These are phyloP conservation scores for Falco berigora DNA, from an alignment of 2,797 vertebrate genomes.

Conservation along the genomic window DNA sequence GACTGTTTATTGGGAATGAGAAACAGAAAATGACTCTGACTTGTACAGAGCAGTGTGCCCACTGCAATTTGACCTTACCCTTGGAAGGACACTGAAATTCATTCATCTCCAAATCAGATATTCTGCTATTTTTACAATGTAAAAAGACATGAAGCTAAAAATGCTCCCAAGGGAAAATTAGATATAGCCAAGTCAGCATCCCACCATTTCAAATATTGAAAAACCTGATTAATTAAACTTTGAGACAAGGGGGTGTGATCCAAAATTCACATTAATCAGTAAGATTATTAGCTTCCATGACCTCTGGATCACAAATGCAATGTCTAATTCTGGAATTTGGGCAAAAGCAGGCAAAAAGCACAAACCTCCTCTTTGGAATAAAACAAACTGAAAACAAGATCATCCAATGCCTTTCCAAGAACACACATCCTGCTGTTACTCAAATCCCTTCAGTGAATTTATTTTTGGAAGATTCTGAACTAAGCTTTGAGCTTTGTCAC, in stretches of 20 bases:
- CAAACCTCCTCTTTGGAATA: background rate
- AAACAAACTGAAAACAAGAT: background rate
- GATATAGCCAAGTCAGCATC: background rate
- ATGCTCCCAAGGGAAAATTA: background rate
- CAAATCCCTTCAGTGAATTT: background rate
- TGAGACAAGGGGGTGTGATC: background rate
- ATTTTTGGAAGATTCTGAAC: constrained; percentile 17
- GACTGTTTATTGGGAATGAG: background rate
- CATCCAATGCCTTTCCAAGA: background rate
- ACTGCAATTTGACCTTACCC: background rate
- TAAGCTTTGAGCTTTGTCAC: background rate
- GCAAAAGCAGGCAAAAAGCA: background rate
- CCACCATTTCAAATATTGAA: background rate
- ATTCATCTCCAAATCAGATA: background rate
- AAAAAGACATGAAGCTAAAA: background rate
- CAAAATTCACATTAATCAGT: background rate
- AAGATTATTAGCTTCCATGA: background rate
- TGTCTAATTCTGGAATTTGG: background rate
- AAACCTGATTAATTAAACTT: background rate
- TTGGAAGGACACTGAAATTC: background rate
- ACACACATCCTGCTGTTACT: background rate
- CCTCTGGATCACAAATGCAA: background rate
- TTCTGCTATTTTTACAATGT: background rate
- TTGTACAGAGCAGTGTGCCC: background rate
- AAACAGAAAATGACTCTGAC: background rate